These are phyloP conservation scores for Brachionus paranguensis DNA, from an alignment of 1,140 invertebrate species.

Conservation along the genomic window DNA sequence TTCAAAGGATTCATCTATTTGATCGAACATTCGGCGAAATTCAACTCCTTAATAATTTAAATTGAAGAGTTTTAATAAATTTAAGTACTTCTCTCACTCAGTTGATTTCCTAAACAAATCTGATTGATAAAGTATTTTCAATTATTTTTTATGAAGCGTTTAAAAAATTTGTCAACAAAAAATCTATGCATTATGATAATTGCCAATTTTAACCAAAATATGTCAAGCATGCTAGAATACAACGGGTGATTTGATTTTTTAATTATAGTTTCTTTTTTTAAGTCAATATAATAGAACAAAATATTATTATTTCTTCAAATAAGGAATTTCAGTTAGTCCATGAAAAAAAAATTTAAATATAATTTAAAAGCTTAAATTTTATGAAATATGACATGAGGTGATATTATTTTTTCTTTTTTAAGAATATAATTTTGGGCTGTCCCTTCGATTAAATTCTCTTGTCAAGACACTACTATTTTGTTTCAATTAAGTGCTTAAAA, in stretches of 20 bases:
- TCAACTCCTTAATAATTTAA: background rate
- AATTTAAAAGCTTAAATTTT: too few species aligned
- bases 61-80: background rate
- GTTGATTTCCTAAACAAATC: background rate
- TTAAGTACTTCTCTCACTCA: background rate
- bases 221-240: background rate
- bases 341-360: too few species aligned
- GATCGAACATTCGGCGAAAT: background rate
- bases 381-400: too few species aligned
- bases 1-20: background rate
- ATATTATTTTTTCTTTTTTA: too few species aligned
- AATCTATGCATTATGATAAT: background rate
- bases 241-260: background rate
- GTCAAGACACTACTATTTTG: too few species aligned
- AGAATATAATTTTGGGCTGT: too few species aligned
- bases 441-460: too few species aligned
- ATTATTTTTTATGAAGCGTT: background rate
- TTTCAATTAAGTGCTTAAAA: too few species aligned
- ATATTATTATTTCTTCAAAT: too few species aligned
- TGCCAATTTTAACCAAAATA: background rate
- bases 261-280: background rate
- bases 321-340: too few species aligned
- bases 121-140: background rate
- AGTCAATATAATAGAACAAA: background rate
- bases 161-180: background rate